Base-by-base conservation (phyloP, 2,113 vertebrate genomes). In the Ochotona curzoniae region DNA sequence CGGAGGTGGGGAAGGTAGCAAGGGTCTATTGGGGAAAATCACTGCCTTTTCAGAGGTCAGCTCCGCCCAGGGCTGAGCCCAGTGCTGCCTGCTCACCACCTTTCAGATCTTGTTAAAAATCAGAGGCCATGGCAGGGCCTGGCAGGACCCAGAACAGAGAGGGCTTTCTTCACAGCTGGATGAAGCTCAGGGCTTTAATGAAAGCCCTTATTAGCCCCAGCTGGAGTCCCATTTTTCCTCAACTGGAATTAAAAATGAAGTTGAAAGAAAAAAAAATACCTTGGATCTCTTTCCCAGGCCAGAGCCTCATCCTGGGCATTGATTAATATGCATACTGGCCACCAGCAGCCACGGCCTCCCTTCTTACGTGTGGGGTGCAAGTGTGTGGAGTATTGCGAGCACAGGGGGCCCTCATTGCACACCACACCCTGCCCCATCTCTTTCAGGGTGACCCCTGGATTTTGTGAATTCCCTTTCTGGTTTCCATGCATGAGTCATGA, bases 181-280 rank as follows among this genome's bases (percentile, higher is more conserved):
- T 87, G 96, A 97, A 96, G 91, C 95, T 96, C 97, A 96, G 96
- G 81, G 91, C 97, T 96, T 96, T 97, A 96, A 97, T 98, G 98
- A 98, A 97, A 97, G 97, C 96, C 96, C 97, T 98, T 97, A 98
- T 97, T 97, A 98, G 97, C 97, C 97, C 97, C 98, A 98, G 97
- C 97, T 98, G 97, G 97, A 93, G 78, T 95, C 97, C 97, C 95
- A 95, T 97, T 98, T 98, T 97, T 97, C 97, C 97, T 96, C 96
- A 93, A 61, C 95, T 95, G 97, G 95, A 96, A 86, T 96, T 44
- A 44, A 44, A 44, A 44, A 44, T 44, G 38, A 44, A 44, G 6
- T 44, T 44, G 38, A 44, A 44, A 44, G 54, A 57, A 57, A 97
- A 98, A 96, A 97, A 95, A 96, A 96, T 95, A 95, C 95, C 96